These are phyloP conservation scores for Micromussa lordhowensis DNA, from an alignment of 92 coral and sea anemone genomes.

Conservation along the genomic window DNA sequence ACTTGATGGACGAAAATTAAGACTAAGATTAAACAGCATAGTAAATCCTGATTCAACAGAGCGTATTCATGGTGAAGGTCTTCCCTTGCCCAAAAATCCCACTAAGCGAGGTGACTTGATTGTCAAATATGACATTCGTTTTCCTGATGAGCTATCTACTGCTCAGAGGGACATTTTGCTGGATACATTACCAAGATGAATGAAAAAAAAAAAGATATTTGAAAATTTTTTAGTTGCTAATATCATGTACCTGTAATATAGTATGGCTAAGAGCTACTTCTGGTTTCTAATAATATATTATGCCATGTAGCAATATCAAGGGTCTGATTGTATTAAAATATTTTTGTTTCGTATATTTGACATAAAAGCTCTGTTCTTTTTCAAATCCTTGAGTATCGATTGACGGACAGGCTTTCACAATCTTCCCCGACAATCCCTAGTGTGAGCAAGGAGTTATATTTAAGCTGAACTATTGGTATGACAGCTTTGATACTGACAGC, in stretches of 20 bases:
- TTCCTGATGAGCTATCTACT: constrained; percentile 72
- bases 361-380: neutral
- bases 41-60: constrained; percentile 77
- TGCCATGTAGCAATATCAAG: too few species aligned
- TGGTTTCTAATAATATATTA: neutral
- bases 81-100: constrained; percentile 87
- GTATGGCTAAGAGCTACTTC: neutral
- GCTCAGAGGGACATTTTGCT: constrained; percentile 73
- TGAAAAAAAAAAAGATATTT: too few species aligned
- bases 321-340: neutral
- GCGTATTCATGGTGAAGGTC: constrained; percentile 81
- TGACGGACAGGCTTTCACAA: neutral
- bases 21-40: constrained; percentile 61
- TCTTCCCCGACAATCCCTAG: too few species aligned
- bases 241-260: neutral
- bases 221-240: too few species aligned
- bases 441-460: too few species aligned
- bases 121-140: constrained; percentile 78
- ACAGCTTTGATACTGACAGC: too few species aligned
- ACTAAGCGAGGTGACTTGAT: constrained; percentile 81
- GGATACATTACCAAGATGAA: constrained; percentile 63
- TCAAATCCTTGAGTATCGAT: neutral
- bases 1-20: constrained; percentile 68
- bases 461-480: too few species aligned
- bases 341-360: neutral